phyloP scores from a whole-genome alignment of 2,888 invertebrate species.

The Abscondita cerata region DNA sequence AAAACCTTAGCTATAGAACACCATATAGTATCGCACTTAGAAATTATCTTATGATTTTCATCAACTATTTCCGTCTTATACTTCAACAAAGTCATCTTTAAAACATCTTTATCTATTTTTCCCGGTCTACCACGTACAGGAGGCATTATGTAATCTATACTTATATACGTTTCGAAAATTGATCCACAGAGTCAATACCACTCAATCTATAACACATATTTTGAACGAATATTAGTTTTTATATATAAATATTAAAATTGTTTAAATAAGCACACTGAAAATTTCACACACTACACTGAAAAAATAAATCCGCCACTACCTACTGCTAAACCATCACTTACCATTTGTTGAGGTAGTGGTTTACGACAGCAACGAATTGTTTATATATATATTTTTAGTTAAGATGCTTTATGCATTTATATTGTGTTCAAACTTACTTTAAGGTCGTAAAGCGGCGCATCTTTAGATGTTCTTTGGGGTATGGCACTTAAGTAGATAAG shows the following conservation, averaged over 20 bases:
- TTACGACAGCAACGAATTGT: no score
- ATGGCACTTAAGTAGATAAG: no score
- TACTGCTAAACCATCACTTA: not conserved
- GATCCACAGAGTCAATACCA: not conserved
- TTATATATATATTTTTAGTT: no score
- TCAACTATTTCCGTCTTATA: not conserved
- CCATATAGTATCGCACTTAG: not conserved
- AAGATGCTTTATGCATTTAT: not conserved
- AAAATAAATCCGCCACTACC: not conserved
- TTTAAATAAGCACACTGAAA: not conserved
- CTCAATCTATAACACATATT: no score
- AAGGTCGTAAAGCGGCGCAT: no score
- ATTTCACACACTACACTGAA: not conserved
- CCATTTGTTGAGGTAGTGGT: not conserved
- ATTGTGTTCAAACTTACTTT: not conserved
- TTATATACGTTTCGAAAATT: not conserved
- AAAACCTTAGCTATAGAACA: slow-evolving; percentile 1
- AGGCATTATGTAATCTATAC: not conserved
- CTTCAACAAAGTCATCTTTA: not conserved
- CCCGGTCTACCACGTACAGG: not conserved
- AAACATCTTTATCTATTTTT: not conserved
- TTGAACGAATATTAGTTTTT: no score
- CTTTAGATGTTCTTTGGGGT: no score
- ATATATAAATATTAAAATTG: not conserved
- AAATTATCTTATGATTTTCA: not conserved